Conservation (phyloP, 2,797 vertebrate species). For the Crenichthys baileyi region DNA sequence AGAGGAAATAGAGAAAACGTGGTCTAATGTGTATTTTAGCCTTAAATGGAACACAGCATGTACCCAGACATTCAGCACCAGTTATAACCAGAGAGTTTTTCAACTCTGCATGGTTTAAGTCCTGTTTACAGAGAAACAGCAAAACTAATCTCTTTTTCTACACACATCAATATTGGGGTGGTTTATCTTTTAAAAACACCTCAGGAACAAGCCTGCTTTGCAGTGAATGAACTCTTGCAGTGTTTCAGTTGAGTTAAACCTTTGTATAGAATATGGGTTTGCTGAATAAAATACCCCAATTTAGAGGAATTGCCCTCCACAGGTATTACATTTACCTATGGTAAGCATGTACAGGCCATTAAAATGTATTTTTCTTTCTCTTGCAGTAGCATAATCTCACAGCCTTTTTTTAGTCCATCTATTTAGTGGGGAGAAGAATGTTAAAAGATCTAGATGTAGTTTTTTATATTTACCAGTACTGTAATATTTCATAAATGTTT, state of each 20-base stretch:
- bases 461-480: neutral
- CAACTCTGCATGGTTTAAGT: slow-evolving; percentile 6
- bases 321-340: neutral
- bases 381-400: neutral
- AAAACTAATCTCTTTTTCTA: slow-evolving; percentile 28
- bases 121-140: slow-evolving; percentile 14
- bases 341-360: neutral
- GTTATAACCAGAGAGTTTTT: slow-evolving; percentile 23
- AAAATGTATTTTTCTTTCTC: neutral
- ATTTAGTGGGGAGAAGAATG: too few relatives aligned
- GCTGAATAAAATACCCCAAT: slow-evolving; percentile 22
- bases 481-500: neutral
- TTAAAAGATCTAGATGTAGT: too few relatives aligned
- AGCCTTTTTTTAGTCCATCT: neutral
- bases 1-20: neutral
- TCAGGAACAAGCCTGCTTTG: slow-evolving; percentile 19
- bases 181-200: slow-evolving; percentile 46
- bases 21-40: slow-evolving; percentile 9
- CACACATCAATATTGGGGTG: slow-evolving; percentile 27
- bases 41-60: slow-evolving; percentile 14
- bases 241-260: too few relatives aligned
- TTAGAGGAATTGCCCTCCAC: neutral
- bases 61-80: neutral
- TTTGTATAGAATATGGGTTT: slow-evolving; percentile 9
- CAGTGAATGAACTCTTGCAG: slow-evolving; percentile 11